Evolutionary conservation across 1,140 invertebrate genomes (phyloP), one percentile per base, ranked within the genome.

Genomic region (Andrena cerasifolii): DNA sequence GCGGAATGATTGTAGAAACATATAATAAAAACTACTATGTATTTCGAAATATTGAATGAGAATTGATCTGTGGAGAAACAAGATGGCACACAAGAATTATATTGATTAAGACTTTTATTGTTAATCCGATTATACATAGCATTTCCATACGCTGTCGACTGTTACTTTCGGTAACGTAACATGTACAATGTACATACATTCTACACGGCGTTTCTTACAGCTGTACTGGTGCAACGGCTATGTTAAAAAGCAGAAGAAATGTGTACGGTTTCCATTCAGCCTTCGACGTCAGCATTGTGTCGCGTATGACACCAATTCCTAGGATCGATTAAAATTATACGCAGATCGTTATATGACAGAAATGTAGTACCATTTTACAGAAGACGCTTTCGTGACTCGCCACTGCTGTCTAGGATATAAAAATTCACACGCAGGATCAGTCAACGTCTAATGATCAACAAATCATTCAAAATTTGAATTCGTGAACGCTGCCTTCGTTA

Each of bases 61-160:
- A 73, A 3, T 16, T 16, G 49, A 43, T 28, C 6, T 8, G 14
- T 21, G 31, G 47, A 36, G 3, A 33, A 45, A 43, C 0, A 24
- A 12, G 21, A 24, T 16, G 28, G 47, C 1, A 33, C 4, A 31
- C 16, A 72, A 45, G 54, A 45, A n/a, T n/a, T n/a, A n/a, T n/a
- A n/a, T n/a, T n/a, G 75, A 78, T 86, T 66, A 86, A 47, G 66
- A 82, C 47, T 85, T 86, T 86, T 86, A 80, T 86, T 85, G 74
- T 82, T 80, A 86, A n/a, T 83, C 74, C 77, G 59, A 74, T 86
- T 86, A 86, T 73, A 86, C 78, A 72, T 78, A 54, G 54, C 65
- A 67, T 68, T 79, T 68, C 62, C 76, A 63, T 56, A 84, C 65
- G 70, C 67, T 80, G 56, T 51, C 58, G 58, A 66, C 78, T 80